Evolutionary conservation across 2,797 vertebrate genomes (phyloP), one percentile per base, ranked within the genome.

Genomic region (Craterocephalus amniculus): DNA sequence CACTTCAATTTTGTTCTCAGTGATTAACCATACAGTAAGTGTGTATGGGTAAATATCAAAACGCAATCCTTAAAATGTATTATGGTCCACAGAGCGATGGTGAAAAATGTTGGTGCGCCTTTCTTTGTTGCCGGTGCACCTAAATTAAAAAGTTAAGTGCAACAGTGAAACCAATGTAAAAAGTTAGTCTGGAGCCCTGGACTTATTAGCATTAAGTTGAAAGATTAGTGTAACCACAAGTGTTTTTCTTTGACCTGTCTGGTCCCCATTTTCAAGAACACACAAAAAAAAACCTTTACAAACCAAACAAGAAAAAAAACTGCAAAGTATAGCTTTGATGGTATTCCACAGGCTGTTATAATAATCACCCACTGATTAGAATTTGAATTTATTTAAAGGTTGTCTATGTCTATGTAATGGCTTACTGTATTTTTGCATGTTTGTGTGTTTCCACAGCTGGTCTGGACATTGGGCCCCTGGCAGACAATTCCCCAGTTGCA

Each of bases 401-500:
- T 16, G 14, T 69, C 38, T 73, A 61, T 68, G 64, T 79, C 45
- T 52, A 11, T 84, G 58, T 80, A 57, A 40, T 66, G 59, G 78
- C 79, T 81, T 81, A n/a, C n/a, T n/a, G n/a, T n/a, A 58, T 86
- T 72, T 90, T 82, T 81, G 49, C 76, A 38, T 78, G 63, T 83
- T 63, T 61, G 51, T 90, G 80, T 92, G 77, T 89, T 88, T 90
- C 89, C 88, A 80, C 91, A 97, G 96, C 96, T 92, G 96, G 95
- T 61, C 85, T 99, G 86, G 96, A 97, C 79, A 92, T 97, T 13
- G 95, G 95, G 64, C 89, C 95, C 58, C 91, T 96, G 78, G 76
- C 96, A 65, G 96, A 96, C 66, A 91, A 94, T 67, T 94, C 96
- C 61, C 92, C 95, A 9, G 92, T 94, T 70, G 81, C 93, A 74